Base-by-base conservation (phyloP, 1,140 invertebrate species). In the Tenebrio molitor region DNA sequence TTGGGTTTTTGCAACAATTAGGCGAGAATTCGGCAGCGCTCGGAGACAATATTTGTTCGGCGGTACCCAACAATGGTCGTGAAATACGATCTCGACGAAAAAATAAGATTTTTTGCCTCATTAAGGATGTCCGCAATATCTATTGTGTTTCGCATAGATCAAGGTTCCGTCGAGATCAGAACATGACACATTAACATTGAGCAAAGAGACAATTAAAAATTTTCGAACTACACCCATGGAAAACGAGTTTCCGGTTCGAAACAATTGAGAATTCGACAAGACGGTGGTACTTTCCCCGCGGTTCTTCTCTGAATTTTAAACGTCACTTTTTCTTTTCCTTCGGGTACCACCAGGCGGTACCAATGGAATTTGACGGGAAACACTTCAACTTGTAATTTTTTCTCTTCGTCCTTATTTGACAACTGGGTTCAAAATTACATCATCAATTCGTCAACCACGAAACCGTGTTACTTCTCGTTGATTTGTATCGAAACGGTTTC, bases 91-190 rank as follows among this genome's bases (percentile, higher is more conserved):
- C 46, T 21, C n/a, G 0, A 8, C 36, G 36, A 33, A 16, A 53
- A 23, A 53, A 21, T 23, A n/a, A 5, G n/a, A 23, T 21, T 50
- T 50, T 53, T 53, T 53, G 46, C 46, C 46, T 53, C 46, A 21
- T 53, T 53, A 53, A 53, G 46, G 46, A 53, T 53, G 46, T 53
- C 46, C 46, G 46, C 14, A 23, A 53, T 53, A 53, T 53, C 46
- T 53, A 53, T 53, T 53, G 46, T 53, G 14, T 53, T 53, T 53
- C 19, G 46, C 46, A 53, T 53, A 53, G 46, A 53, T 53, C 46
- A 53, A 53, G 46, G 46, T 53, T 53, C 23, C 46, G n/a, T 53
- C 19, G 19, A 8, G 7, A 14, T 8, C 16, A 23, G 19, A 23
- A 23, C 21, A 53, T 53, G 19, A 53, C 19, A 21, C 46, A 23